Base-by-base conservation (phyloP, 1,140 invertebrate genomes). In the Neotoxoptera formosana region DNA sequence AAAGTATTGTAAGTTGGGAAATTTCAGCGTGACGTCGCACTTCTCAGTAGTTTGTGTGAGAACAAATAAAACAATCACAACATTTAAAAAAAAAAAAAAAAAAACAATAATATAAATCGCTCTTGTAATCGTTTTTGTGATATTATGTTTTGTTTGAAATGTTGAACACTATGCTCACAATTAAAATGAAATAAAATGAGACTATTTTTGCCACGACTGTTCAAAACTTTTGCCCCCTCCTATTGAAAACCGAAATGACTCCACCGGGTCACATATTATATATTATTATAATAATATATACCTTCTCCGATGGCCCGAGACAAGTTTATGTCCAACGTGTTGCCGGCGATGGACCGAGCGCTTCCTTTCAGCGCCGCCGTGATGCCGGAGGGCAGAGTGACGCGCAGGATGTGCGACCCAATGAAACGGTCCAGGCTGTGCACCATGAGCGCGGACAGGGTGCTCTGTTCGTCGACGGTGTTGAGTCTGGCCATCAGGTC, bases 271-370 rank as follows among this genome's bases (percentile, higher is more conserved):
- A 41, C 41, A 41, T 41, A 41, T 41, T 41, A 41, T 41, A 41
- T 41, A 41, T 41, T 41, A 41, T 41, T 41, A 41, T 41, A 41
- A 41, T n/a, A n/a, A n/a, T 30, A 30, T 14, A n/a, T 94, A 93
- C 93, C 94, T 94, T 94, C 93, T 60, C 87, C 94, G 11, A 94
- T 30, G 25, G 92, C 94, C 21, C 93, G 48, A n/a, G 93, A 90
- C 30, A 94, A 67, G 92, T 94, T 94, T 48, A 94, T 94, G 41
- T 94, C 94, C 30, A 94, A 86, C 20, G 94, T 93, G 36, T 94
- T 93, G 21, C 94, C 94, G 20, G 91, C 25, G 7, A 87, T 81
- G 34, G 93, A 93, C 23, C 94, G 60, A 9, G 93, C 91, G 20
- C 93, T 91, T 30, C 94, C 93, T 25, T 91, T 91, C 20, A 76